A percentile compares a stretch with the other conserved stretches of the same genome.
Evolutionary conservation across 2,888 invertebrate species (phyloP).

Genomic region (Lordiphosa fenestrarum): DNA sequence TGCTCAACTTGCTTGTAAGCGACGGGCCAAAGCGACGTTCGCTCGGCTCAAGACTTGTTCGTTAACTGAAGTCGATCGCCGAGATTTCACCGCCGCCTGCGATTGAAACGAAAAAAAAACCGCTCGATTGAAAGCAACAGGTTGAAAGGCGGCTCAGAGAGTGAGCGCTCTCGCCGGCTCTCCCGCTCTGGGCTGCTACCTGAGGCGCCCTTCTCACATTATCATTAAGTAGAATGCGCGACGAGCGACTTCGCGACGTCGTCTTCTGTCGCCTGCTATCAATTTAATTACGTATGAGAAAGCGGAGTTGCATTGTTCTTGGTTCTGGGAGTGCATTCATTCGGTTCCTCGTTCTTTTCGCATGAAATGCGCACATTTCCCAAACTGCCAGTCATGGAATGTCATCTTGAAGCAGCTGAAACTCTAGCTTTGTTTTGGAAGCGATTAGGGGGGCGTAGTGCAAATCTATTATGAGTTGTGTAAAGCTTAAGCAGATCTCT

Average conservation of each 20-base stretch:
- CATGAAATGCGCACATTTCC: constrained; percentile 44
- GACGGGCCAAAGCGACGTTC: constrained; percentile 45
- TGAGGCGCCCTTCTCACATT: constrained; percentile 69
- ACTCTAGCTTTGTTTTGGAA: too few species aligned
- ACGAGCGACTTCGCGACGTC: constrained; percentile 28
- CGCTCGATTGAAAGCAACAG: constrained; percentile 53
- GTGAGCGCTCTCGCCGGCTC: constrained; percentile 8
- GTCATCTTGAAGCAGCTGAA: not conserved
- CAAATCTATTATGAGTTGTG: too few species aligned
- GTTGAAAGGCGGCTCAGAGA: constrained; percentile 42
- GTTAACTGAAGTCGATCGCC: constrained; percentile 58
- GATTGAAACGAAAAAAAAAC: constrained; percentile 48
- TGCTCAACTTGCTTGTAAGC: constrained; percentile 21
- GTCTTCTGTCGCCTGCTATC: constrained; percentile 56
- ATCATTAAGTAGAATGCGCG: constrained; percentile 62
- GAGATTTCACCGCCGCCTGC: constrained; percentile 43
- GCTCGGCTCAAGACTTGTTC: constrained; percentile 69
- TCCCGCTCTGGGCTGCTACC: constrained; percentile 43
- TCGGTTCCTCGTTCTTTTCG: constrained; percentile 27
- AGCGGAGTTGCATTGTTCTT: constrained; percentile 42
- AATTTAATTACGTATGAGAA: constrained; percentile 67
- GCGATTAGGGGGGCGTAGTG: too few species aligned
- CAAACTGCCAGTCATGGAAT: constrained; percentile 20
- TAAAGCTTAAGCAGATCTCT: too few species aligned
- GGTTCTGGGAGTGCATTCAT: not conserved